Percentiles rank a stretch among this genome's conserved stretches.
phyloP scores from a whole-genome alignment of 2,113 vertebrate genomes.

The Muscicapa adusta region DNA sequence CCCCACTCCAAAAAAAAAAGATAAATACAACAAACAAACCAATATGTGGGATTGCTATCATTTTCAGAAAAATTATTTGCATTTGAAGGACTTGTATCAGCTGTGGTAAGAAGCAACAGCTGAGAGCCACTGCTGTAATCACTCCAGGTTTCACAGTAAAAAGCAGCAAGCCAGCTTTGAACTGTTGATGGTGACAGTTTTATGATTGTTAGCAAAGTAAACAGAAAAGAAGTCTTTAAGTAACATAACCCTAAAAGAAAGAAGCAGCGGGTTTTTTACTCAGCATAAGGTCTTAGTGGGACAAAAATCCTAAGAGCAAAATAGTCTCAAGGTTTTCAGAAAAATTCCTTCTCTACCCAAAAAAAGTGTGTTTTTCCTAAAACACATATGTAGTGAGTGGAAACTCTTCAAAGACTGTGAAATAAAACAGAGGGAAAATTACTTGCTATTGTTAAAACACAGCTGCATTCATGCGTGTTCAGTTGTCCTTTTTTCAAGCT shows the following conservation, averaged over 20 bases:
- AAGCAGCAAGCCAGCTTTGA: background rate
- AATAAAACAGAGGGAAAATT: background rate
- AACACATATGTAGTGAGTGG: background rate
- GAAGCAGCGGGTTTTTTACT: background rate
- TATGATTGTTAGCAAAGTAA: background rate
- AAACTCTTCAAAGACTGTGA: background rate
- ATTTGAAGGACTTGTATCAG: rapidly evolving
- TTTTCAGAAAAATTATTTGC: background rate
- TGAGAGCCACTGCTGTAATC: background rate
- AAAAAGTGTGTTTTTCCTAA: background rate
- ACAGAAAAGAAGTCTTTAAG: background rate
- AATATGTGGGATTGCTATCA: rapidly evolving
- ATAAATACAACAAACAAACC: background rate
- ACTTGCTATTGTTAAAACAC: background rate
- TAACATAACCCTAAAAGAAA: background rate
- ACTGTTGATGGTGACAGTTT: conserved; percentile 2
- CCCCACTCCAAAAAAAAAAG: too few relatives aligned
- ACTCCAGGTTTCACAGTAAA: background rate
- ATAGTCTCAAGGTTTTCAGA: background rate
- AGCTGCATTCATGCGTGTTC: background rate
- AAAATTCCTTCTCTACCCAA: background rate
- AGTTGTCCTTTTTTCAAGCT: background rate
- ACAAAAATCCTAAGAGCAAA: background rate
- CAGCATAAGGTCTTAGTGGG: background rate
- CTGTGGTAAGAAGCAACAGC: background rate